A percentile compares a stretch with the other conserved stretches of the same genome.
Evolutionary conservation across 1,140 invertebrate genomes (phyloP).

Genomic region (Liolophura sinensis): DNA sequence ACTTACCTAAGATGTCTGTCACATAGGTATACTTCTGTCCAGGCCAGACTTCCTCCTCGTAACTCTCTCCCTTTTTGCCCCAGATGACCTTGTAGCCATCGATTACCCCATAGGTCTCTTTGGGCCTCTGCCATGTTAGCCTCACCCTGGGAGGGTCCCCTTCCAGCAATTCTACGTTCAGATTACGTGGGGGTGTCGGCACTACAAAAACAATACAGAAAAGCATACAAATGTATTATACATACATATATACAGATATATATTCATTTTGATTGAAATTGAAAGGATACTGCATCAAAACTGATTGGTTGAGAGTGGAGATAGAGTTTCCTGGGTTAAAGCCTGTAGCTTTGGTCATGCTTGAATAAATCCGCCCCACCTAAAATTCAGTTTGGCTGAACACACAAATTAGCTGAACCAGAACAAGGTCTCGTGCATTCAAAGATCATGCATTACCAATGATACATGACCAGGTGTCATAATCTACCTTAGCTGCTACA

Average conservation of each 20-base stretch:
- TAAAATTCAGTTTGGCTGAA: no score
- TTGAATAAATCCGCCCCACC: no score
- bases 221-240: not conserved
- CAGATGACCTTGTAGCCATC: slow-evolving; percentile 84
- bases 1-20: slow-evolving; percentile 64
- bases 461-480: no score
- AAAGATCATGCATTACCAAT: no score
- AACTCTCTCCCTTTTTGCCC: slow-evolving; percentile 72
- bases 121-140: slow-evolving; percentile 86
- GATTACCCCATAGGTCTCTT: slow-evolving; percentile 84
- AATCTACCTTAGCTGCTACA: no score
- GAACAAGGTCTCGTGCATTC: no score
- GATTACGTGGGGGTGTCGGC: slow-evolving; percentile 45
- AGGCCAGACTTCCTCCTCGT: slow-evolving; percentile 70
- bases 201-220: slow-evolving; percentile 63
- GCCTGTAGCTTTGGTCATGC: no score
- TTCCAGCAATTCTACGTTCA: slow-evolving; percentile 55
- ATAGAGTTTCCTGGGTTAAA: no score
- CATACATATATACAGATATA: not conserved
- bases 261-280: slow-evolving; percentile 1
- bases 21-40: slow-evolving; percentile 63
- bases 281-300: no score
- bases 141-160: slow-evolving; percentile 85
- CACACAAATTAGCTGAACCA: no score
- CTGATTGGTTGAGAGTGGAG: no score